Evolutionary conservation across 2,888 invertebrate genomes (phyloP).

Genomic region (Patella caerulea): DNA sequence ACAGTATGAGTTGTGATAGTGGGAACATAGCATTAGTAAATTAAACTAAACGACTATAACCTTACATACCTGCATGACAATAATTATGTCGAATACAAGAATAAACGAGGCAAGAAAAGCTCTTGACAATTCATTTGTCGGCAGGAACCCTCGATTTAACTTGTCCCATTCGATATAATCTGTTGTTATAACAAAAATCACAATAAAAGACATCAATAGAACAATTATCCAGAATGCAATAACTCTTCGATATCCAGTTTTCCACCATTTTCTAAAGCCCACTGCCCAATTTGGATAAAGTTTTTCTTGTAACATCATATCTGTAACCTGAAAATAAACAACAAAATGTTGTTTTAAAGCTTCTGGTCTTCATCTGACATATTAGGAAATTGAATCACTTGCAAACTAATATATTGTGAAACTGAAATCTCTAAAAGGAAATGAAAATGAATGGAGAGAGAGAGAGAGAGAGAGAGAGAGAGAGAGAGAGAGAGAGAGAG

Average conservation of each 20-base stretch:
- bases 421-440: no score
- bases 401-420: no score
- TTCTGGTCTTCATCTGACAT: no score
- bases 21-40: background rate
- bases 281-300: conserved; percentile 74
- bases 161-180: conserved; percentile 74
- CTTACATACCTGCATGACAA: conserved; percentile 72
- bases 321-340: conserved; percentile 70
- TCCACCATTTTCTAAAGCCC: conserved; percentile 69
- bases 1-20: no score
- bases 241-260: conserved; percentile 71
- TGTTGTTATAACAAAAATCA: conserved; percentile 73
- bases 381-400: no score
- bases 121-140: conserved; percentile 73
- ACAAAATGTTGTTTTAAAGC: background rate
- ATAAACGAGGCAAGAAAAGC: conserved; percentile 74
- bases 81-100: conserved; percentile 74
- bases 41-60: background rate
- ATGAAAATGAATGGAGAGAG: no score
- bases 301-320: conserved; percentile 75
- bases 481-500: no score
- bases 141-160: conserved; percentile 73
- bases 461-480: no score
- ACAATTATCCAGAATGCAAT: conserved; percentile 74
- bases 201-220: conserved; percentile 70